Evolutionary conservation across 2,888 invertebrate species (phyloP), one percentile per base, ranked within the genome.

Genomic region (Notocelia uddmanniana): DNA sequence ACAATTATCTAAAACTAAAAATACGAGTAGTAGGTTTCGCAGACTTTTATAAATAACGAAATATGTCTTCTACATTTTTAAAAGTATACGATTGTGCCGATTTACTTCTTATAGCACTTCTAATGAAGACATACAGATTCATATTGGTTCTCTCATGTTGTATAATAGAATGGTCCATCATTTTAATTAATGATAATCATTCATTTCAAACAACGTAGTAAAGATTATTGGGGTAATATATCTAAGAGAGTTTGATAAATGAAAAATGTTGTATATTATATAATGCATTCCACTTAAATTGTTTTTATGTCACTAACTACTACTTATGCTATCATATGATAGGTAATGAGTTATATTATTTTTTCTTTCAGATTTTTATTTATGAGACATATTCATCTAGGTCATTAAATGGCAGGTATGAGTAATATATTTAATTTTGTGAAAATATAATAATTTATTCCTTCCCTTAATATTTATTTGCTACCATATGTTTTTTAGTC

Each of bases 361-460:
- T 48, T 11, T 5, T 63, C 50, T 50, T 31, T 31, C 18, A 11
- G 1, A 6, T 50, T 26, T 13, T 48, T 26, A 26, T 48, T 8
- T 31, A 26, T 26, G 6, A 0, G 13, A 18, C 50, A 9, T 54
- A 52, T 52, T 64, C 21, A n/a, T 54, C 6, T 21, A 3, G 19
- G 37, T 64, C 37, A 64, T 64, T 52, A 52, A 52, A 64, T 52
- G 63, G 37, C 52, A 52, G 37, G 9, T 52, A 19, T 52, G 11
- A 34, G 19, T 62, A 50, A 6, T 21, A n/a, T 26, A 5, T 9
- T 60, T 23, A 37, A 6, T 13, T 18, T 26, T 11, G 41, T 60
- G 31, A 31, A 31, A 31, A 0, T 8, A 41, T 41, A 31, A 31
- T 23, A 23, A n/a, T 15, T n/a, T 59, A 23, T 26, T n/a, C 5